Conservation (phyloP, 1,140 invertebrate species). For the Drosophila pseudoananassae region DNA sequence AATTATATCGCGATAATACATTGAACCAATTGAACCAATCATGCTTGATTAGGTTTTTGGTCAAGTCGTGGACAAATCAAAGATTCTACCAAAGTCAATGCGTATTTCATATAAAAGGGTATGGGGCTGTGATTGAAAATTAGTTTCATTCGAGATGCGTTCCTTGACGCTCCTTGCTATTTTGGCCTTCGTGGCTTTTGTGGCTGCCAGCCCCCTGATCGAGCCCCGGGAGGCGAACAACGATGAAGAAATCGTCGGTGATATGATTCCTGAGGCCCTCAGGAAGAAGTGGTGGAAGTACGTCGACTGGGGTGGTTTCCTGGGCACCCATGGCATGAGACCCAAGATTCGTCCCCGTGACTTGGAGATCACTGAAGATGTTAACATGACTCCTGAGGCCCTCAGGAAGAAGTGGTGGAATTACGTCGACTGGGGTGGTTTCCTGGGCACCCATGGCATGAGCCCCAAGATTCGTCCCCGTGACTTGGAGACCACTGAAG, state of each 20-base stretch:
- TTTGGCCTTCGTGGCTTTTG: not conserved
- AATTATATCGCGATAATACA: constrained; percentile 1
- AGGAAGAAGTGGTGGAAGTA: not conserved
- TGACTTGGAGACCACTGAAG: not conserved
- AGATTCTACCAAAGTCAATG: not conserved
- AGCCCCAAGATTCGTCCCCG: not conserved
- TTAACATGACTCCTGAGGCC: not conserved
- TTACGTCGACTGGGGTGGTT: not conserved
- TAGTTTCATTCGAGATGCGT: not conserved
- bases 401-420: not conserved
- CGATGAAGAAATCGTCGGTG: not conserved
- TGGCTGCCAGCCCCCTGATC: not conserved
- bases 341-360: not conserved
- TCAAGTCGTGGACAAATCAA: constrained; percentile 6
- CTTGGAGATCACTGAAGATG: not conserved
- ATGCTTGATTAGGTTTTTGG: not conserved
- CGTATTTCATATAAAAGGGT: constrained; percentile 1
- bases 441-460: not conserved
- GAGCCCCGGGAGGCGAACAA: not conserved
- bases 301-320: not conserved
- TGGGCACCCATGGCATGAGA: not conserved
- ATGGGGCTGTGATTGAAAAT: not conserved
- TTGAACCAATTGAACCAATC: not conserved
- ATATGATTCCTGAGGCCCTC: not conserved
- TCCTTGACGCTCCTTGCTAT: not conserved